A percentile compares a stretch with the other conserved stretches of the same genome.
These are phyloP conservation scores for Pammene fasciana DNA, from an alignment of 2,888 invertebrate genomes.

Conservation along the genomic window DNA sequence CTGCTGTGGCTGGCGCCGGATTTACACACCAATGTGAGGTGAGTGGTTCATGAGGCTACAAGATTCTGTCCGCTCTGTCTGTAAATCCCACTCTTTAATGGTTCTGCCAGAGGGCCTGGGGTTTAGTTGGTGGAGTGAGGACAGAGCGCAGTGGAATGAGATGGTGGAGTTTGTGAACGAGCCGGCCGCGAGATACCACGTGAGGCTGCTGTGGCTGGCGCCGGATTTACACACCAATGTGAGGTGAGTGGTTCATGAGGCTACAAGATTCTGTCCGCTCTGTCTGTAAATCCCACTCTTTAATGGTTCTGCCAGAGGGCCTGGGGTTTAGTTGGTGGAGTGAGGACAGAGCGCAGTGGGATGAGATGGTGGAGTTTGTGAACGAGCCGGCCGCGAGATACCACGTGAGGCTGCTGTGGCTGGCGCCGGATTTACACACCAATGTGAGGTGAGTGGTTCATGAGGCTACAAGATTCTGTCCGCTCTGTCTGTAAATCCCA, in stretches of 20 bases:
- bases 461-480: too few relatives aligned
- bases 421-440: slow-evolving; percentile 85
- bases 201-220: slow-evolving; percentile 85
- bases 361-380: slow-evolving; percentile 81
- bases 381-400: slow-evolving; percentile 80
- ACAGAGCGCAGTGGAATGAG: slow-evolving; percentile 83
- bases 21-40: slow-evolving; percentile 76
- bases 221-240: slow-evolving; percentile 84
- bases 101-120: too few relatives aligned
- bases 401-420: slow-evolving; percentile 84
- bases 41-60: too few relatives aligned
- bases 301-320: too few relatives aligned
- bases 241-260: too few relatives aligned
- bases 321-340: slow-evolving; percentile 63
- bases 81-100: too few relatives aligned
- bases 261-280: too few relatives aligned
- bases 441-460: slow-evolving; percentile 50
- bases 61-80: too few relatives aligned
- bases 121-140: slow-evolving; percentile 76
- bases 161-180: slow-evolving; percentile 80
- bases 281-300: too few relatives aligned
- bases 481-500: too few relatives aligned
- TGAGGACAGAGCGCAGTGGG: slow-evolving; percentile 82
- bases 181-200: slow-evolving; percentile 79
- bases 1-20: slow-evolving; percentile 86